Evolutionary conservation across 2,113 vertebrate species (phyloP), one percentile per base, ranked within the genome.

Genomic region (Syrrhaptes paradoxus): DNA sequence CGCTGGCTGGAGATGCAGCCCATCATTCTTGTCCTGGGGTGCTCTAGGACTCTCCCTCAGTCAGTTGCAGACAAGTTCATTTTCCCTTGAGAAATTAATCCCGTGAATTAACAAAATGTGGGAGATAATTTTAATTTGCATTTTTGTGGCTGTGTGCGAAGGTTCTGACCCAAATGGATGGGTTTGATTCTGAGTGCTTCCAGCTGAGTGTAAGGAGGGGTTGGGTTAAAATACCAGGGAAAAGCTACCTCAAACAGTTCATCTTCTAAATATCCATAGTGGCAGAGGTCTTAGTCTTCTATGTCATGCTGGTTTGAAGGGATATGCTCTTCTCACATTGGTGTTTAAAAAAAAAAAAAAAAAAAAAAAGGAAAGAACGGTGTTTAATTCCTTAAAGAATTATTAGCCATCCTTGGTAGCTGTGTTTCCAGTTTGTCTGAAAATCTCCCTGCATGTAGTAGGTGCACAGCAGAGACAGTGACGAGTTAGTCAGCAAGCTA

Each of bases 1-100:
- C 1, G 0, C 5, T 38, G 45, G 36, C 79, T 61, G 63, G 45
- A 76, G 58, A 21, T 0, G 1, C 54, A 61, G 51, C 49, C 41
- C 66, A 15, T 54, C 4, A 0, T 54, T 74, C 34, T 58, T 31
- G 34, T 55, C 48, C 54, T 57, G 31, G 24, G 36, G 10, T 46
- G 43, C 43, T 48, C 58, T 6, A 36, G 66, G 63, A 6, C 17
- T 58, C 36, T 28, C 8, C 28, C n/a, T 3, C 6, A 28, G 46
- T 7, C 36, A 9, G 15, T 8, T 66, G 59, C 49, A 58, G 66
- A 20, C 18, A 78, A 87, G 18, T 16, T 73, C 0, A 1, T 83
- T 86, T 85, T 80, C 19, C 34, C 29, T 57, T 73, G 72, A 79
- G 59, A 84, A 88, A 41, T 11, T 17, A 31, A 49, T 92, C 65